Evolutionary conservation across 2,113 vertebrate species (phyloP).

Genomic region (Eira barbara): DNA sequence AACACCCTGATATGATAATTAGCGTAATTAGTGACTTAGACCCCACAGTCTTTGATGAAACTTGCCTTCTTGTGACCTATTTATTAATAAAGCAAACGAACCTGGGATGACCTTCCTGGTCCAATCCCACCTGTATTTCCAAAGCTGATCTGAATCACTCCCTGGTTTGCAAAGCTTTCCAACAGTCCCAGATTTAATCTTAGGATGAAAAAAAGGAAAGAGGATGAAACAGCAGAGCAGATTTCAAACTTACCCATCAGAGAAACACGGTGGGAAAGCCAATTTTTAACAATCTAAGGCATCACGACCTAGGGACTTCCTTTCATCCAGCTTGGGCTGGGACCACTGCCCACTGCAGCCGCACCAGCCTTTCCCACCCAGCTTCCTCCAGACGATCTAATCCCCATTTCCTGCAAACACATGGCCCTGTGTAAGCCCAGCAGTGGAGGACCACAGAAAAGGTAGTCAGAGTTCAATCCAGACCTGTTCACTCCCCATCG

Average conservation of each 20-base stretch:
- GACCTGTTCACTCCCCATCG: constrained; percentile 47
- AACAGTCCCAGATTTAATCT: constrained; percentile 62
- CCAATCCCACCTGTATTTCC: background rate
- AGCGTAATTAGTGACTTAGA: background rate
- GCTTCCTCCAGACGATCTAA: background rate
- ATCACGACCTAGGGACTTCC: background rate
- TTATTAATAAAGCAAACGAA: background rate
- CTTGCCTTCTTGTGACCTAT: background rate
- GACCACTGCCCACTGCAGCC: accelerated
- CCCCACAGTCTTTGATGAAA: background rate
- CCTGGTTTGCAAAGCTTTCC: constrained; percentile 25
- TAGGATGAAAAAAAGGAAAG: constrained; percentile 43
- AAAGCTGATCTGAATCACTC: background rate
- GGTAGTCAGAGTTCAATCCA: constrained; percentile 72
- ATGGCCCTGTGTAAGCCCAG: background rate
- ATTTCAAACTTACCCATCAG: constrained; percentile 48
- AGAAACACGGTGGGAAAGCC: constrained; percentile 25
- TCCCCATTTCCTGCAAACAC: background rate
- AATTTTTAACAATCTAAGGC: background rate
- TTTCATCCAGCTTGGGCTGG: background rate
- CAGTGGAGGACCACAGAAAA: constrained; percentile 8
- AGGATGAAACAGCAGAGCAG: background rate
- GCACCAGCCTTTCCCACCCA: background rate
- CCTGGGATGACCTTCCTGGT: background rate
- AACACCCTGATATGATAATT: accelerated